Evolutionary conservation across 2,113 vertebrate genomes (phyloP).

Genomic region (Oryzias curvinotus): DNA sequence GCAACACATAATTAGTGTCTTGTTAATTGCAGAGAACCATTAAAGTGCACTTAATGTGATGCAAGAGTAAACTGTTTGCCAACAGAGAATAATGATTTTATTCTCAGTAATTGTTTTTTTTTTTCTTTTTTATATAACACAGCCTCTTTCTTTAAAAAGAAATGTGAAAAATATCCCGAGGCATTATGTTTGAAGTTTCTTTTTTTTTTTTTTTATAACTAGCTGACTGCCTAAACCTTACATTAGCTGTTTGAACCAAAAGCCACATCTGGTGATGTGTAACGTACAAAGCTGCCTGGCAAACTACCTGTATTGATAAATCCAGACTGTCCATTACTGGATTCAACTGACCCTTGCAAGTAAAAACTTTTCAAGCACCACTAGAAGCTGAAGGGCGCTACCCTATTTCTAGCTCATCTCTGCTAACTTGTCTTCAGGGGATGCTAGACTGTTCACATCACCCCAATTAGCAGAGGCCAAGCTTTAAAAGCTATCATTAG

Average conservation of each 20-base stretch:
- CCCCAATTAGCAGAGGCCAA: constrained; percentile 69
- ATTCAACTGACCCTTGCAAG: constrained; percentile 53
- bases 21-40: constrained; percentile 66
- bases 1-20: constrained; percentile 64
- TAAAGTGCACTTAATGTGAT: constrained; percentile 50
- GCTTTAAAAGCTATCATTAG: constrained; percentile 68
- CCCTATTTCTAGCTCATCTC: constrained; percentile 71
- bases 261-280: constrained; percentile 26
- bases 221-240: constrained; percentile 60
- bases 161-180: constrained; percentile 60
- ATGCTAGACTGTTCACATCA: constrained; percentile 62
- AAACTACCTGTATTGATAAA: constrained; percentile 40
- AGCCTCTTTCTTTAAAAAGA: constrained; percentile 57
- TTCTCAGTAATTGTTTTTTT: constrained; percentile 55
- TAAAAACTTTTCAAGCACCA: constrained; percentile 58
- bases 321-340: constrained; percentile 56
- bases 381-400: constrained; percentile 32
- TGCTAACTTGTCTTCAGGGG: constrained; percentile 60
- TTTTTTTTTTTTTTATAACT: constrained; percentile 54
- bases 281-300: constrained; percentile 39
- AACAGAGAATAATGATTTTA: constrained; percentile 64
- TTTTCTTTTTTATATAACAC: constrained; percentile 24
- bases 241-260: constrained; percentile 29
- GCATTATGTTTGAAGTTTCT: constrained; percentile 56
- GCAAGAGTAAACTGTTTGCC: constrained; percentile 59